Base-by-base conservation (phyloP, 2,797 vertebrate species). In the Chrosomus eos region DNA sequence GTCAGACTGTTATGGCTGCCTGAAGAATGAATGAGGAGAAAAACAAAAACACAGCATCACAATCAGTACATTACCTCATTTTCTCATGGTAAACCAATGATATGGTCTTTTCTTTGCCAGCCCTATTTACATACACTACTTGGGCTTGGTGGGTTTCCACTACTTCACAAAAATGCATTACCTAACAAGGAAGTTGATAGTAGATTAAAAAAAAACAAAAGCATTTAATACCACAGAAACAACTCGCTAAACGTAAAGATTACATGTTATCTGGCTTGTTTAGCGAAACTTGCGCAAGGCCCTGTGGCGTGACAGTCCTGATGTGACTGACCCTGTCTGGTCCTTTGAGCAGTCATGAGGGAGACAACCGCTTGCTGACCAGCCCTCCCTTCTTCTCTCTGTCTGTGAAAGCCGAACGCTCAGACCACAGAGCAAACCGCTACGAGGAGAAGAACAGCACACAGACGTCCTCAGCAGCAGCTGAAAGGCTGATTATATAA, bases 51-150 rank as follows among this genome's bases (percentile, higher is more conserved):
- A 72, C 89, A 74, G 81, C 87, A 86, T 91, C 82, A 87, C 77
- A 92, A 92, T 89, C 92, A 92, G 92, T 21, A 13, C 72, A 80
- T 68, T 94, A 90, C 89, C 86, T 58, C 83, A 87, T 93, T 93
- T 55, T 33, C 53, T 91, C 1, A 0, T 64, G 60, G 53, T 82
- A 90, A 90, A 93, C 92, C 88, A 92, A 91, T 91, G 90, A 92
- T 93, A 92, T 90, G 89, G 89, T 90, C 83, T 87, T 89, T 92
- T 95, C 94, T 95, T 95, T 94, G 90, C 89, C 28, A 14, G 93
- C 89, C 93, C 95, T 95, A 94, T 96, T 97, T 96, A 93, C 94
- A 95, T 91, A 5, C 92, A 92, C 91, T 93, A 94, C 94, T 96
- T 90, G 94, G 93, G 94, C 93, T 95, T 94, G 94, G 94, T 94